Conservation (phyloP, 2,113 vertebrate species). For the Geococcyx californianus region DNA sequence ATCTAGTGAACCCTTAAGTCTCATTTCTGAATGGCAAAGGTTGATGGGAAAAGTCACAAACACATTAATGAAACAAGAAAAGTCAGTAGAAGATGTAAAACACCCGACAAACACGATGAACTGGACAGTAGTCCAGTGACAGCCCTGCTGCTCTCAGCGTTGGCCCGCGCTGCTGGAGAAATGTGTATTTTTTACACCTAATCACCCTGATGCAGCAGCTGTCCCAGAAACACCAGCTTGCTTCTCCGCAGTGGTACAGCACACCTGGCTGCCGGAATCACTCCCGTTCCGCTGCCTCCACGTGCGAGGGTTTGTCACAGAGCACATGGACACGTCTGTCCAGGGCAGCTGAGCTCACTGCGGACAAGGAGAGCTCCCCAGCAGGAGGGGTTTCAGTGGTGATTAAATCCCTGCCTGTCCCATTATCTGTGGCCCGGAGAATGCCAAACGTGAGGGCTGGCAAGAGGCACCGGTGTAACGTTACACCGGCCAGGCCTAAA, state of each 20-base stretch:
- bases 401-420: not conserved
- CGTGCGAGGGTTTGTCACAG: not conserved
- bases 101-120: rapidly evolving
- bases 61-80: not conserved
- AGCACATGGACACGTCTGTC: too few species aligned
- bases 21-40: not conserved
- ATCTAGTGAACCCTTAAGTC: too few species aligned
- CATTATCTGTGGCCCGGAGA: not conserved
- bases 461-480: not conserved
- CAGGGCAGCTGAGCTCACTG: too few species aligned
- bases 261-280: not conserved
- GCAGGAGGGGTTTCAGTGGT: not conserved
- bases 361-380: not conserved
- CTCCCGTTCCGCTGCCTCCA: not conserved
- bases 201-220: not conserved
- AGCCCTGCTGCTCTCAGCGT: not conserved
- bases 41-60: not conserved
- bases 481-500: not conserved
- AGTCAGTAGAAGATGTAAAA: rapidly evolving
- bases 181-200: rapidly evolving
- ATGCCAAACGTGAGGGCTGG: not conserved
- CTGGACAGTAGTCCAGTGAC: not conserved
- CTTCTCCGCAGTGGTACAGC: rapidly evolving
- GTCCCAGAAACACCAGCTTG: not conserved
- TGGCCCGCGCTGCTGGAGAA: not conserved